Evolutionary conservation across 2,888 invertebrate genomes (phyloP).

Genomic region (Drosophila tanythrix): DNA sequence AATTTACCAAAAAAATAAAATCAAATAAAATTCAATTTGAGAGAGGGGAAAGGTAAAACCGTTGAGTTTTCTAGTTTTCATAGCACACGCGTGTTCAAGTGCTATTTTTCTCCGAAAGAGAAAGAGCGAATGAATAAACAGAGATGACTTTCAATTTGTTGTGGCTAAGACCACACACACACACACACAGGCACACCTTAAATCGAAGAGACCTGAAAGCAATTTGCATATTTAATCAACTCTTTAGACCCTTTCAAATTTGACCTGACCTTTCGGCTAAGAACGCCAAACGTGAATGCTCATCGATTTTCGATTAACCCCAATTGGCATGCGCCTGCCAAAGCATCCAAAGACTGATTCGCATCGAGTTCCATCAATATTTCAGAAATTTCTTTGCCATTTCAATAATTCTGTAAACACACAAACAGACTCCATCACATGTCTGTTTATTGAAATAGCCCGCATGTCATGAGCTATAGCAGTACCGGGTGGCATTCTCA

Average conservation of each 20-base stretch:
- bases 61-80: conserved; percentile 18
- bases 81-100: conserved; percentile 33
- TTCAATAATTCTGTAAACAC: conserved; percentile 5
- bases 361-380: conserved; percentile 4
- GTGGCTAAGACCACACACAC: conserved; percentile 41
- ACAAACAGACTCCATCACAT: not conserved
- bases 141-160: conserved; percentile 64
- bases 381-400: conserved; percentile 19
- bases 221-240: conserved; percentile 61
- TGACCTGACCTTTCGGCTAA: conserved; percentile 40
- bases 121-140: conserved; percentile 39
- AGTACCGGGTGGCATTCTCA: conserved; percentile 23
- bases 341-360: not conserved
- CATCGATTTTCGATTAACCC: conserved; percentile 60
- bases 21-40: conserved; percentile 35
- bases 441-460: conserved; percentile 25
- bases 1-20: conserved; percentile 48
- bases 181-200: conserved; percentile 38
- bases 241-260: conserved; percentile 11
- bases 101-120: conserved; percentile 11
- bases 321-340: conserved; percentile 58
- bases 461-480: conserved; percentile 34
- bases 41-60: not conserved
- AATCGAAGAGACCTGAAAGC: conserved; percentile 16
- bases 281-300: conserved; percentile 5